Evolutionary conservation across 2,888 invertebrate genomes (phyloP).

Genomic region (Mythimna loreyi): DNA sequence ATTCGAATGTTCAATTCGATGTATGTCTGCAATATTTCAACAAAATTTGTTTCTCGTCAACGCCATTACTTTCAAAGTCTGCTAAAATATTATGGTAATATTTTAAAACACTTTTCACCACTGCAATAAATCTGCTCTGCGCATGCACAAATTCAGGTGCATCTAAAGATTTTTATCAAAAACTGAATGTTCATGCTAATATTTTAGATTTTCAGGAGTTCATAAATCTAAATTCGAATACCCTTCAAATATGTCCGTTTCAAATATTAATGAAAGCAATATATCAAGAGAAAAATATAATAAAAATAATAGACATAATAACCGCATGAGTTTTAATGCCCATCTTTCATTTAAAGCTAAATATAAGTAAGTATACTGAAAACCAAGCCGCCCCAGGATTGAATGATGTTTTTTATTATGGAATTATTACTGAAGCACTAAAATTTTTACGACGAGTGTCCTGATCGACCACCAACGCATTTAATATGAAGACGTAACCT

Average conservation of each 20-base stretch:
- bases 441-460: constrained; percentile 72
- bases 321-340: constrained; percentile 56
- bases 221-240: constrained; percentile 29
- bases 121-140: constrained; percentile 14
- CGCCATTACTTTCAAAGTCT: constrained; percentile 1
- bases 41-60: neutral
- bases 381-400: constrained; percentile 69
- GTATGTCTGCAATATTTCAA: constrained; percentile 13
- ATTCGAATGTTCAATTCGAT: neutral
- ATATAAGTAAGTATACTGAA: constrained; percentile 67
- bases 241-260: constrained; percentile 24
- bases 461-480: constrained; percentile 71
- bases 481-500: constrained; percentile 59
- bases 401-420: constrained; percentile 74
- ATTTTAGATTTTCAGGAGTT: constrained; percentile 12
- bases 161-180: constrained; percentile 13
- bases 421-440: constrained; percentile 74
- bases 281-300: constrained; percentile 40
- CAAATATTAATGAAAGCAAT: constrained; percentile 39
- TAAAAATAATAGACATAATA: constrained; percentile 49
- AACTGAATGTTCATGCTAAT: neutral
- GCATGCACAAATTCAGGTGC: constrained; percentile 5
- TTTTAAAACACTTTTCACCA: constrained; percentile 21
- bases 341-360: constrained; percentile 69
- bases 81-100: neutral